Base-by-base conservation (phyloP, 2,888 invertebrate genomes). In the Caenorhabditis macrosperma region DNA sequence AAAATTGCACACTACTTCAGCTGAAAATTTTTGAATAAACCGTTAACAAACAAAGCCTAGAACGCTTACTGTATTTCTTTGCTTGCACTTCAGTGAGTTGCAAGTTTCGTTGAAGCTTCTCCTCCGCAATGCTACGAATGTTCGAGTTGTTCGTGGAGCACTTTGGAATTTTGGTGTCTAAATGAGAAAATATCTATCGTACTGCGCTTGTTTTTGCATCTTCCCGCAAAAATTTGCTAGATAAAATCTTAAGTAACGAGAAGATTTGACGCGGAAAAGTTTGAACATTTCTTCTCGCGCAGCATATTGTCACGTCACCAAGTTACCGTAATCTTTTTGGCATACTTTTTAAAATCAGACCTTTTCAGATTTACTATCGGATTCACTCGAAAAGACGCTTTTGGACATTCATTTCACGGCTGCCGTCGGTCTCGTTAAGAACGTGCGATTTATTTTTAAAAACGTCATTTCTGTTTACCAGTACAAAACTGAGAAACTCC, bases 1-100 rank as follows among this genome's bases (percentile, higher is more conserved):
- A 78, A 90, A 90, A 59, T 88, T 87, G 82, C 90, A 90, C n/a
- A 89, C 84, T 5, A 88, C 82, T n/a, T 84, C 82, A 22, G 85
- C 90, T 90, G 78, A 44, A 87, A 87, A 55, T n/a, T n/a, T n/a
- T n/a, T n/a, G n/a, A n/a, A n/a, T n/a, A 4, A 22, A 33, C 33
- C 10, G 10, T 35, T n/a, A 28, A 50, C n/a, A n/a, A n/a, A n/a
- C 33, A 28, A 35, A 22, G 38, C 12, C 28, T 17, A 20, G n/a
- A n/a, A 2, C 33, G 64, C 78, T 71, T 33, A 86, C 87, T 82
- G 75, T 86, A 85, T 60, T 79, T 76, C 41, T 72, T 67, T 7
- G 87, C 85, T 28, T 82, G 82, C 6, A 63, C 77, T 6, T 54
- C 57, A 15, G 71, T 69, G 57, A 87, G 79, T 28, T 84, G 82